Percentiles rank a stretch among this genome's conserved stretches.
Evolutionary conservation across 2,888 invertebrate genomes (phyloP).

Genomic region (Volucella bombylans): DNA sequence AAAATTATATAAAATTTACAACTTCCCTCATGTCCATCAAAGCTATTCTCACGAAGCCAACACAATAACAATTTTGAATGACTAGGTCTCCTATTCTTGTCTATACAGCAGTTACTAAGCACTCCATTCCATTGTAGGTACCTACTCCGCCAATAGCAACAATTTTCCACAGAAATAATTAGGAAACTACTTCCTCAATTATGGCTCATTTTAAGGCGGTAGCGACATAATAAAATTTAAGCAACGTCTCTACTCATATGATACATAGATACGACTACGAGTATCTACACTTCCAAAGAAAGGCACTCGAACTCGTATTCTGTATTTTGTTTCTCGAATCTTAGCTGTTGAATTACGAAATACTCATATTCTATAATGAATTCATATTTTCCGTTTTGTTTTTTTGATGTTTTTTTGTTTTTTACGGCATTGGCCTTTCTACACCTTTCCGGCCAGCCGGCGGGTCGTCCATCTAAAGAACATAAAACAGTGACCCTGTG

Average conservation of each 20-base stretch:
- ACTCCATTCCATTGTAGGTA: constrained; percentile 5
- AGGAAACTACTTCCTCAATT: constrained; percentile 73
- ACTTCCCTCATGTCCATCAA: constrained; percentile 33
- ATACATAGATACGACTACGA: background rate
- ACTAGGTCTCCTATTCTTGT: constrained; percentile 3
- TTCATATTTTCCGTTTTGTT: constrained; percentile 31
- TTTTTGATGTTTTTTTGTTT: background rate
- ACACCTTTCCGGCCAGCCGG: constrained; percentile 7
- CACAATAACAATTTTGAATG: constrained; percentile 2
- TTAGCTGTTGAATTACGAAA: constrained; percentile 3
- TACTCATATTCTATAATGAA: background rate
- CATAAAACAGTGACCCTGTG: constrained; percentile 7
- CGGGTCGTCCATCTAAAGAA: constrained; percentile 17
- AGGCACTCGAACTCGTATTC: background rate
- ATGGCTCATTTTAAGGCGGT: constrained; percentile 62
- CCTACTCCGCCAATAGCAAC: constrained; percentile 42
- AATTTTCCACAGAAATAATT: constrained; percentile 67
- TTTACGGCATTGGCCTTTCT: constrained; percentile 36
- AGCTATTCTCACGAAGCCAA: constrained; percentile 48
- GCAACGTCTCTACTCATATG: background rate
- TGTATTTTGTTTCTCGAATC: background rate
- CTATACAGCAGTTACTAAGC: background rate
- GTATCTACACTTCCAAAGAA: background rate
- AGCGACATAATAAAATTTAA: constrained; percentile 48
- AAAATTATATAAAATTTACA: constrained; percentile 43